Evolutionary conservation across 2,888 invertebrate genomes (phyloP).

Genomic region (Agapostemon virescens): DNA sequence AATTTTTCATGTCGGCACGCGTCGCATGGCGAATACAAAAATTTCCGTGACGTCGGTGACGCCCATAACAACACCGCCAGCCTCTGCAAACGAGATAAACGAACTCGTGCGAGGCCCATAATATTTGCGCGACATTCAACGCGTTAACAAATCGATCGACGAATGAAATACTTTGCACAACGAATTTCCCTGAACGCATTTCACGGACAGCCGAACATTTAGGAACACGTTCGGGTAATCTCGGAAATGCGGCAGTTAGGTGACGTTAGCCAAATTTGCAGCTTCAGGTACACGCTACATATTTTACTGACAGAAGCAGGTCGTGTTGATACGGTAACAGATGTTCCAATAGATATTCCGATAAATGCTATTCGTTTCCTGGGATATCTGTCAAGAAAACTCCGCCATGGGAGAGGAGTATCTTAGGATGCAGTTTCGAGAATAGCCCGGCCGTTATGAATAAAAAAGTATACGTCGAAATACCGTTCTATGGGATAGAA

Average conservation of each 20-base stretch:
- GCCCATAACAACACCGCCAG: too few relatives aligned
- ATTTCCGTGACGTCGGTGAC: too few relatives aligned
- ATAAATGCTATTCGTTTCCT: slow-evolving; percentile 60
- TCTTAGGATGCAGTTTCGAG: slow-evolving; percentile 39
- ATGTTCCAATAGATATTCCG: slow-evolving; percentile 60
- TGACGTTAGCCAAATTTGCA: slow-evolving; percentile 44
- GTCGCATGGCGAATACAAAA: too few relatives aligned
- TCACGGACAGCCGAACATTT: neutral
- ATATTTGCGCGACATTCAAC: too few relatives aligned
- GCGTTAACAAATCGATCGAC: too few relatives aligned
- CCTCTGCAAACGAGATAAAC: too few relatives aligned
- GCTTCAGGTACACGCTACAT: slow-evolving; percentile 36
- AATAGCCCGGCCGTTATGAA: slow-evolving; percentile 27
- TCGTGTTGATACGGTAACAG: slow-evolving; percentile 65
- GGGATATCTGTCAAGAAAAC: slow-evolving; percentile 62
- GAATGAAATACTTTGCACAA: neutral
- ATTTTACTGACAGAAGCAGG: slow-evolving; percentile 68
- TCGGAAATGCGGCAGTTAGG: slow-evolving; percentile 51
- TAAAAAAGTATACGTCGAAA: slow-evolving; percentile 10
- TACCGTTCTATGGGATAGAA: neutral
- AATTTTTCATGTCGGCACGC: too few relatives aligned
- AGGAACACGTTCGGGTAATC: neutral
- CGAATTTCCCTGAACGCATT: neutral
- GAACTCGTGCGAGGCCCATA: too few relatives aligned
- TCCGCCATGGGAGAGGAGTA: slow-evolving; percentile 24